These are phyloP conservation scores for Mythimna albipuncta DNA, from an alignment of 2,888 invertebrate species.

Conservation along the genomic window DNA sequence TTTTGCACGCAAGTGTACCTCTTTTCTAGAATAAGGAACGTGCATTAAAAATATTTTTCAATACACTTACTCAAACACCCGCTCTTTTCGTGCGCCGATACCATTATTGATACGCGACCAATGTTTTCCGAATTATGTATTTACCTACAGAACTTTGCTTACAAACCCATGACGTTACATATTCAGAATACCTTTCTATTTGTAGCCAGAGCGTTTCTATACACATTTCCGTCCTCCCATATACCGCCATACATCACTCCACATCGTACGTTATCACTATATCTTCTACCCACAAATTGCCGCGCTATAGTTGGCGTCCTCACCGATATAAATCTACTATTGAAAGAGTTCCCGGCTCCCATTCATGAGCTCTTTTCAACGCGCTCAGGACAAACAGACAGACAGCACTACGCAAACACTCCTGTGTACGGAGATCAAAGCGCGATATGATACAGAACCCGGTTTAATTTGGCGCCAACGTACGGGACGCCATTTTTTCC, in stretches of 20 bases:
- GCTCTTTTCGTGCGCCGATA: too few species aligned
- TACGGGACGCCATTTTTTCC: slow-evolving; percentile 86
- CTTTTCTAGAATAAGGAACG: too few species aligned
- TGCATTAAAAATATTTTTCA: not conserved
- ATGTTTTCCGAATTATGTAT: too few species aligned
- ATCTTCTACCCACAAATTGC: slow-evolving; percentile 89
- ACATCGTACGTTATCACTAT: slow-evolving; percentile 76
- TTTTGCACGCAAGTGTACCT: too few species aligned
- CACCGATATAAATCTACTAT: slow-evolving; percentile 88
- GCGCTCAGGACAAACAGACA: slow-evolving; percentile 83
- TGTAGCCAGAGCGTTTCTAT: not conserved
- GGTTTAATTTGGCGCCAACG: slow-evolving; percentile 89
- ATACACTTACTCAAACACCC: too few species aligned
- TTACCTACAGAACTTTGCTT: too few species aligned
- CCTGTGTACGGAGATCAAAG: slow-evolving; percentile 86
- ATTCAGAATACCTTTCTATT: slow-evolving; percentile 5
- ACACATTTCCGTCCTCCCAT: not conserved
- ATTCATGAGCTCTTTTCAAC: slow-evolving; percentile 85
- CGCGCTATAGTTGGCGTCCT: slow-evolving; percentile 82
- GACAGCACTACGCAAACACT: slow-evolving; percentile 84
- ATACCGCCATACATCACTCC: slow-evolving; percentile 30
- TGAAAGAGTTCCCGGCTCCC: slow-evolving; percentile 78
- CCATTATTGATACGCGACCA: too few species aligned
- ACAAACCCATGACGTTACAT: not conserved
- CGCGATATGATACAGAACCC: slow-evolving; percentile 86